Evolutionary conservation across 2,797 vertebrate genomes (phyloP).

Genomic region (Heterohyrax brucei): DNA sequence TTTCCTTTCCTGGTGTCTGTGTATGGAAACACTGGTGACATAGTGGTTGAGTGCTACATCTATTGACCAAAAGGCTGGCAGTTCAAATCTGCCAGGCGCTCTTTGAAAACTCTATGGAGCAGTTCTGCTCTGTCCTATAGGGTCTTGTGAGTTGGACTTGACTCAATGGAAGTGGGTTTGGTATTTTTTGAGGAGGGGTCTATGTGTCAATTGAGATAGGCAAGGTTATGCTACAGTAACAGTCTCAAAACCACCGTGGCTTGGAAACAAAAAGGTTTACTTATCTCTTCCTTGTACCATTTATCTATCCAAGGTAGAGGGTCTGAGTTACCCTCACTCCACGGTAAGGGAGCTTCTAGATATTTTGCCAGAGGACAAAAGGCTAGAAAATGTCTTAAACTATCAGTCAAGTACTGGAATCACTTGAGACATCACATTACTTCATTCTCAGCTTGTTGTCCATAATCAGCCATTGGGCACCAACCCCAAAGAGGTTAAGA

Average conservation of each 20-base stretch:
- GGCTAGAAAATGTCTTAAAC: neutral
- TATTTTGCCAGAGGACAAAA: neutral
- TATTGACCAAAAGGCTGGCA: no score
- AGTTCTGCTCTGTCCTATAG: no score
- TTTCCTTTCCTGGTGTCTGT: neutral
- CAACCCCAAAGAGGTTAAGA: neutral
- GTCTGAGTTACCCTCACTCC: neutral
- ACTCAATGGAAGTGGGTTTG: no score
- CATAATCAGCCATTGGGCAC: neutral
- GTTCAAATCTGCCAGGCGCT: no score
- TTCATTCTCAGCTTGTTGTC: neutral
- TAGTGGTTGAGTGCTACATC: no score
- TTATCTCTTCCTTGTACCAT: neutral
- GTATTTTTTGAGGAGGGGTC: no score
- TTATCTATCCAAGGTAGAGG: neutral
- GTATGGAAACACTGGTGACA: no score
- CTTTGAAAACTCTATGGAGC: no score
- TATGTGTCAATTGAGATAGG: neutral
- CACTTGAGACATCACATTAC: neutral
- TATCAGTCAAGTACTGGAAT: neutral
- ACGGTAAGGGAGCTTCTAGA: neutral
- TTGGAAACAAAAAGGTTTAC: neutral
- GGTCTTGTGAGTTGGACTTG: no score
- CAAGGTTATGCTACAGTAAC: neutral
- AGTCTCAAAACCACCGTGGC: neutral